Percentiles rank a stretch among this genome's conserved stretches.
phyloP scores from a whole-genome alignment of 2,888 invertebrate species.

The Esperia sulphurella region DNA sequence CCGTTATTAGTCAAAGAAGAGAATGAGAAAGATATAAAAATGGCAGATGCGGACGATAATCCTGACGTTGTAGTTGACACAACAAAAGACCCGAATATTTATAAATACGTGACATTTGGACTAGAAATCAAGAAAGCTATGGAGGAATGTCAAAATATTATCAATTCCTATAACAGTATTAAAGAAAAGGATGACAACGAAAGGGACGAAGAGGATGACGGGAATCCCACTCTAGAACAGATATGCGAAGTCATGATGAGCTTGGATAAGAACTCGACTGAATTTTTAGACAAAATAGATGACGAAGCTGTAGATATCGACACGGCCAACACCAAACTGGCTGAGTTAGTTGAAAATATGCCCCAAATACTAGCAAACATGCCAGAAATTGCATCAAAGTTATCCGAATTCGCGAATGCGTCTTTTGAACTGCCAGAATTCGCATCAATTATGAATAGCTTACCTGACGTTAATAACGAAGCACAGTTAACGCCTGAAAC shows the following conservation, averaged over 20 bases:
- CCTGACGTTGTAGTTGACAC: slow-evolving; percentile 17
- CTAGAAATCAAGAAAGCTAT: slow-evolving; percentile 69
- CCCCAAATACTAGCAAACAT: slow-evolving; percentile 67
- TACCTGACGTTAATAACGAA: slow-evolving; percentile 61
- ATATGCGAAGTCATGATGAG: slow-evolving; percentile 69
- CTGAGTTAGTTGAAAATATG: slow-evolving; percentile 64
- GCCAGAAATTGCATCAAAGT: slow-evolving; percentile 62
- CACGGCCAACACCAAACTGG: slow-evolving; percentile 50
- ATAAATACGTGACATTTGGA: slow-evolving; percentile 64
- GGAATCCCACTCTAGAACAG: slow-evolving; percentile 52
- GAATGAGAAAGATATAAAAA: slow-evolving; percentile 19
- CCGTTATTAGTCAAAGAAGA: slow-evolving; percentile 38
- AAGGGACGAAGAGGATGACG: slow-evolving; percentile 29
- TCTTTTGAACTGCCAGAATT: slow-evolving; percentile 65
- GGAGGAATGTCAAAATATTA: slow-evolving; percentile 72
- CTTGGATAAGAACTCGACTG: slow-evolving; percentile 57
- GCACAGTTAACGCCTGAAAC: slow-evolving; percentile 69
- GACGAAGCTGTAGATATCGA: slow-evolving; percentile 42
- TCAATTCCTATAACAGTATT: slow-evolving; percentile 59
- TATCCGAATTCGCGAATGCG: slow-evolving; percentile 59
- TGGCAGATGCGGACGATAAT: slow-evolving; percentile 11
- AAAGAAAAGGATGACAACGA: slow-evolving; percentile 39
- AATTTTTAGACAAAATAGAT: slow-evolving; percentile 56
- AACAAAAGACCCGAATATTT: slow-evolving; percentile 50
- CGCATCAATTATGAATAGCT: slow-evolving; percentile 58